phyloP scores from a whole-genome alignment of 2,888 invertebrate species.

The Alentia gelatinosa region DNA sequence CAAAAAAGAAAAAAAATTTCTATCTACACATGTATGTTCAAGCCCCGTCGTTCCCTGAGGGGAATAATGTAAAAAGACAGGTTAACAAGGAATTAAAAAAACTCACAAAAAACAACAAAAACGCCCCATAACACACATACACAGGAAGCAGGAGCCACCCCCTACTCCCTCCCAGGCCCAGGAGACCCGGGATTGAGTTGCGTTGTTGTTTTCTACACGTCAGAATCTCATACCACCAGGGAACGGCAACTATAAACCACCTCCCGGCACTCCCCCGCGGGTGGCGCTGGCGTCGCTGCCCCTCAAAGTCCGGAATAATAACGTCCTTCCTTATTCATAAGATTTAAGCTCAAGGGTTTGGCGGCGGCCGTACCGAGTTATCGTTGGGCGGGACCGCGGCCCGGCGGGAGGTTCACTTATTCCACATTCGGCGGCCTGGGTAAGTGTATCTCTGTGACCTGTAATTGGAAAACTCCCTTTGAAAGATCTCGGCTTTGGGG shows the following conservation, averaged over 20 bases:
- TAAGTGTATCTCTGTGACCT: neutral
- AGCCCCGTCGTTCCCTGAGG: too few species aligned
- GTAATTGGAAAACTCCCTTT: slow-evolving; percentile 6
- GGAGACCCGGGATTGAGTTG: neutral
- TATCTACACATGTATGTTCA: too few species aligned
- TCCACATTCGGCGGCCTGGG: neutral
- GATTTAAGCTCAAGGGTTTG: neutral
- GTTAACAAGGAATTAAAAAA: too few species aligned
- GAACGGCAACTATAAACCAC: neutral
- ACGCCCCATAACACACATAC: neutral
- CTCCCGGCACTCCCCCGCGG: neutral
- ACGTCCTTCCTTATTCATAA: slow-evolving; percentile 10
- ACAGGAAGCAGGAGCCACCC: too few species aligned
- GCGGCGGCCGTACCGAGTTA: neutral
- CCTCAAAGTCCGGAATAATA: neutral
- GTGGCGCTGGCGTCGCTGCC: too few species aligned
- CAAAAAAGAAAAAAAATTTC: too few species aligned
- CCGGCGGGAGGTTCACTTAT: neutral
- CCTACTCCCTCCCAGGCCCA: too few species aligned
- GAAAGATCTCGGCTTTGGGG: neutral
- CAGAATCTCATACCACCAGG: neutral
- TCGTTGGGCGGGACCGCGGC: neutral
- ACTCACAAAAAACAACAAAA: too few species aligned
- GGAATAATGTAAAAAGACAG: too few species aligned
- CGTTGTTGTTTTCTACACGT: neutral